These are phyloP conservation scores for Lithobius niger DNA, from an alignment of 1,140 invertebrate genomes.

Conservation along the genomic window DNA sequence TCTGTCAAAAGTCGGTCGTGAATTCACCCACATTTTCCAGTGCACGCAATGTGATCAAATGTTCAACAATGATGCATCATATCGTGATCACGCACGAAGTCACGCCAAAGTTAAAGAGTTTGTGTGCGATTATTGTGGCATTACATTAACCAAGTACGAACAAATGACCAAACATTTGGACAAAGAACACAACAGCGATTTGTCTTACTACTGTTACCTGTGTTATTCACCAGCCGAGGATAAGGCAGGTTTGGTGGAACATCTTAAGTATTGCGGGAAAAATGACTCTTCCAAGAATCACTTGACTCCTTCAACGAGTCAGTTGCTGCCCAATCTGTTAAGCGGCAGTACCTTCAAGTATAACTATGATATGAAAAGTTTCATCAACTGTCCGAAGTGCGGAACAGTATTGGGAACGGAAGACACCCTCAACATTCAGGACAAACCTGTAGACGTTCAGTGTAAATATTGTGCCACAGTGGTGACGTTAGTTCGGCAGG, in stretches of 20 bases:
- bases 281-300: neutral
- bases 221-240: neutral
- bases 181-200: constrained; percentile 6
- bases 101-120: constrained; percentile 6
- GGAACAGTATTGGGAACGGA: constrained; percentile 1
- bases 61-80: neutral
- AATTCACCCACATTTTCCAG: neutral
- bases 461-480: constrained; percentile 1
- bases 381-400: constrained; percentile 1
- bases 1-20: neutral
- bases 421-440: neutral
- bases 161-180: constrained; percentile 9
- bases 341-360: neutral
- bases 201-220: constrained; percentile 5
- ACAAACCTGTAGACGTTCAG: constrained; percentile 1
- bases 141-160: constrained; percentile 3
- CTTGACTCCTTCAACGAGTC: neutral
- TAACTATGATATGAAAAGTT: neutral
- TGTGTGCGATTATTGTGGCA: constrained; percentile 4
- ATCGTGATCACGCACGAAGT: constrained; percentile 3
- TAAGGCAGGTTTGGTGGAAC: neutral
- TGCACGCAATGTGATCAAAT: constrained; percentile 5
- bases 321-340: neutral
- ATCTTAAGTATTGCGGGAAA: constrained; percentile 7
- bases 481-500: neutral